Base-by-base conservation (phyloP, 2,113 vertebrate genomes). In the Callospermophilus lateralis region DNA sequence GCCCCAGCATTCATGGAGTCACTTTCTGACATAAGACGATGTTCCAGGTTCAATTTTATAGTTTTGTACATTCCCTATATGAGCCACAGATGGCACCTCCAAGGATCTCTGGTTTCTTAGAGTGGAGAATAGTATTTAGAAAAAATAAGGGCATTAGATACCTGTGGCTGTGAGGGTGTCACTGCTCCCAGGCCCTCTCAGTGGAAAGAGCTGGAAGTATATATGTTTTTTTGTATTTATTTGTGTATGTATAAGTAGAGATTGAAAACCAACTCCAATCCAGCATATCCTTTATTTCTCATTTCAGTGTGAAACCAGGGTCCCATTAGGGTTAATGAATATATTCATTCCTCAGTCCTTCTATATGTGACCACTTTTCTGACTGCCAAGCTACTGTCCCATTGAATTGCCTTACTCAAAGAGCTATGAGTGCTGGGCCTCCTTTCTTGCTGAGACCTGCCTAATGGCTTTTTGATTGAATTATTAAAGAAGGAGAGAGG, bases 21-120 rank as follows among this genome's bases (percentile, higher is more conserved):
- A 53, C 42, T 95, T 93, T 86, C 65, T 90, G 30, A 80, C 53
- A 90, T n/a, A 76, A 13, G 34, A 78, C 37, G n/a, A 37, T 63
- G 10, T 74, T 61, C 30, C 16, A 58, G 39, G 26, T 15, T 89
- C 53, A 53, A 2, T 89, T 67, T 67, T 73, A 39, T 79, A 73
- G 3, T 94, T 79, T 45, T 68, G 68, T 72, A 30, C 28, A 94
- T 77, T 45, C n/a, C 26, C 37, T 70, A 32, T 16, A 55, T 9
- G 10, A 81, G 7, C 68, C 12, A 0, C 45, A 32, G 51, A 89
- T 77, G 70, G 39, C 51, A n/a, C 32, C 20, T 9, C 17, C 6
- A 74, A 65, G 51, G 55, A 95, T 2, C 19, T 30, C 34, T 78
- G 39, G 6, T 61, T 93, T 26, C 45, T 93, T 85, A 76, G 42